A percentile compares a stretch with the other conserved stretches of the same genome.
phyloP scores from a whole-genome alignment of 1,140 invertebrate genomes.

The Sesamia nonagrioides region DNA sequence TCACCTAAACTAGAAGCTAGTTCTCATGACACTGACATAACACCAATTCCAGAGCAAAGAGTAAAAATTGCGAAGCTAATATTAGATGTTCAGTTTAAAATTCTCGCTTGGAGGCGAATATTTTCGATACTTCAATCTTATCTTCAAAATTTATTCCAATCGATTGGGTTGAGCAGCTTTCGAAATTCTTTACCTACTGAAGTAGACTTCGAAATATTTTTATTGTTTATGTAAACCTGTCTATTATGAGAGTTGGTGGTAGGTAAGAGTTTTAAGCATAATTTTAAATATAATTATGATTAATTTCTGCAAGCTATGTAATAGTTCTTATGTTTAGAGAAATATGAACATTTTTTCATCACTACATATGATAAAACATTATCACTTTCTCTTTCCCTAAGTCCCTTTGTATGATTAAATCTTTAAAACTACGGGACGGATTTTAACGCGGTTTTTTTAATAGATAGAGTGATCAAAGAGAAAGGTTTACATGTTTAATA shows the following conservation, averaged over 20 bases:
- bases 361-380: no score
- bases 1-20: neutral
- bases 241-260: neutral
- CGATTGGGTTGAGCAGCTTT: neutral
- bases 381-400: no score
- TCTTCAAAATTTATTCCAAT: slow-evolving; percentile 22
- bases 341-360: no score
- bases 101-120: neutral
- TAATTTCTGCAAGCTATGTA: no score
- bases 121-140: slow-evolving; percentile 11
- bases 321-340: no score
- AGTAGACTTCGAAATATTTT: neutral
- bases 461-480: no score
- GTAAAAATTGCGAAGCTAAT: neutral
- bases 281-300: no score
- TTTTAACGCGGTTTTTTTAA: no score
- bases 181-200: neutral
- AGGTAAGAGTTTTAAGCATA: no score
- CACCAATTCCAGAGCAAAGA: neutral
- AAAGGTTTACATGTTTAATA: no score
- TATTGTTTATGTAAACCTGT: neutral
- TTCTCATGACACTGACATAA: neutral
- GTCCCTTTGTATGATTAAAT: no score
- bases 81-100: neutral
- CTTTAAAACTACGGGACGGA: no score